Evolutionary conservation across 2,797 vertebrate genomes (phyloP).

Genomic region (Scolopax bukidnonensis): DNA sequence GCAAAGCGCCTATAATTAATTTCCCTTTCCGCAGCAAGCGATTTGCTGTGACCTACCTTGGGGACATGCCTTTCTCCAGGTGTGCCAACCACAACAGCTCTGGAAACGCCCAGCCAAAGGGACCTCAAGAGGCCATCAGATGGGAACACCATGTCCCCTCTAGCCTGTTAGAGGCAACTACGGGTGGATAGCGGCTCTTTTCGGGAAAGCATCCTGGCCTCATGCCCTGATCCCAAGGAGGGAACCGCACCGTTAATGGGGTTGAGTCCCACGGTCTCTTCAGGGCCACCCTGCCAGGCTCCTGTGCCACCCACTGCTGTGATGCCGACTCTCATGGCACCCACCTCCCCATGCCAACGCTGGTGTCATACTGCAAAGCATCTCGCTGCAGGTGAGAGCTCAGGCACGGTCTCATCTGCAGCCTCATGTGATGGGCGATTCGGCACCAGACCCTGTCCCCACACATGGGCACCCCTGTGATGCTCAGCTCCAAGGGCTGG

Average conservation of each 20-base stretch:
- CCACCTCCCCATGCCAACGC: rapidly evolving
- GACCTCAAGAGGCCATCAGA: background rate
- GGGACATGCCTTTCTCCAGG: conserved; percentile 56
- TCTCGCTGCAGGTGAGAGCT: background rate
- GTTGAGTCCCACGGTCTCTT: background rate
- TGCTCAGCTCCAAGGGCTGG: background rate
- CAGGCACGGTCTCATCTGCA: background rate
- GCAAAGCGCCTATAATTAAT: conserved; percentile 63
- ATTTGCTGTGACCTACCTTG: conserved; percentile 36
- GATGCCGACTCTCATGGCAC: background rate
- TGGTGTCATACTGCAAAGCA: rapidly evolving
- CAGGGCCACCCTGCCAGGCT: background rate
- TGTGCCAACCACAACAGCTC: conserved; percentile 50
- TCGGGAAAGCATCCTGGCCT: conserved; percentile 9
- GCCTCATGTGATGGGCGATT: background rate
- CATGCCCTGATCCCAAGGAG: background rate
- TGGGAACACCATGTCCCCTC: conserved; percentile 44
- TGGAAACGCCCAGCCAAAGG: background rate
- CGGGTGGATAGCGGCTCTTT: rapidly evolving
- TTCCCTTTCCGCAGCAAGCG: conserved; percentile 48
- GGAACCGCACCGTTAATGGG: background rate
- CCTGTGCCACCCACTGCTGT: background rate
- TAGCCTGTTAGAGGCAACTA: background rate
- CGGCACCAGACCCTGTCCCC: background rate
- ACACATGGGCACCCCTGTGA: background rate